These are phyloP conservation scores for Numenius phaeopus DNA, from an alignment of 2,797 vertebrate genomes.

Conservation along the genomic window DNA sequence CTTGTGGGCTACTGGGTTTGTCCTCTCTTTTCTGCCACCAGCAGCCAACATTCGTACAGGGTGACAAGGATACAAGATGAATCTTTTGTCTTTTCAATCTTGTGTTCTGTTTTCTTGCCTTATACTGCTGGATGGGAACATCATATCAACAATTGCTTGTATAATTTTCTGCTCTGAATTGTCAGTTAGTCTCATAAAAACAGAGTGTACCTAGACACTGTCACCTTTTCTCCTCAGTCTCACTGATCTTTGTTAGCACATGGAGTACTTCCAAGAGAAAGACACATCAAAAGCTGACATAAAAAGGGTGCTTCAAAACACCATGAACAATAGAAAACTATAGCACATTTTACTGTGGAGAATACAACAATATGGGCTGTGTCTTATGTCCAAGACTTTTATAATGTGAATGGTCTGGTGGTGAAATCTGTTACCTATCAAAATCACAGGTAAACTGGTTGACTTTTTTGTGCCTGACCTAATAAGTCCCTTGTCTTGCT, in stretches of 20 bases:
- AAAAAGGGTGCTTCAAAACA: neutral
- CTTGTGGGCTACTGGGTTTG: conserved; percentile 42
- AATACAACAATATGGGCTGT: neutral
- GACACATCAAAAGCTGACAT: neutral
- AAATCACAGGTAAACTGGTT: neutral
- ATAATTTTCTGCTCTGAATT: conserved; percentile 7
- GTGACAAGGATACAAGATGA: neutral
- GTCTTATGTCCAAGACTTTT: neutral
- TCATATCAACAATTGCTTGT: neutral
- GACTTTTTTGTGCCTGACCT: neutral
- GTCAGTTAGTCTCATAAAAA: neutral
- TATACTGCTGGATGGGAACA: neutral
- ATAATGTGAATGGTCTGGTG: neutral
- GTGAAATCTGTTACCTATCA: neutral
- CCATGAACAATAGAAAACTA: neutral
- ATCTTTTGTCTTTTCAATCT: neutral
- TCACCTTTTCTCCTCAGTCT: neutral
- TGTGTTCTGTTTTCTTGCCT: neutral
- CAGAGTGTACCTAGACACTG: neutral
- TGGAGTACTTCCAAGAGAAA: neutral
- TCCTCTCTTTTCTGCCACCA: neutral
- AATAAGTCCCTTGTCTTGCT: neutral
- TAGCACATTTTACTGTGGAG: neutral
- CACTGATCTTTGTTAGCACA: conserved; percentile 3
- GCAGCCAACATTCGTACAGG: neutral